Base-by-base conservation (phyloP, 2,113 vertebrate genomes). In the Misgurnus anguillicaudatus region DNA sequence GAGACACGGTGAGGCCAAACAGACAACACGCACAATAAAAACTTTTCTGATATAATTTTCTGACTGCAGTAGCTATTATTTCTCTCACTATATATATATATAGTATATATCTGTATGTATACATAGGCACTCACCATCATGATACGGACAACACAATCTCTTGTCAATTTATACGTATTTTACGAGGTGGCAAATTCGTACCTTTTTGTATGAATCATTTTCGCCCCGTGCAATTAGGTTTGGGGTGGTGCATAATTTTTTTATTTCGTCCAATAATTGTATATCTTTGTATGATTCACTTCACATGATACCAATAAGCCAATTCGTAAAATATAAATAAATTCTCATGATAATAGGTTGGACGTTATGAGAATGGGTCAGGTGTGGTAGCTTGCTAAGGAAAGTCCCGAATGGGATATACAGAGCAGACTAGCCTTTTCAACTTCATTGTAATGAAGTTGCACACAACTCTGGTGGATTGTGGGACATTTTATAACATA, bases 51-150 rank as follows among this genome's bases (percentile, higher is more conserved):
- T 87, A 89, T 80, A 13, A 85, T 89, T 86, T 90, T 90, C 85
- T 89, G 82, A 92, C 84, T 89, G 91, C 85, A 60, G 63, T 87
- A 89, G 85, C 87, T 75, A 62, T 75, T 91, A 86, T 86, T 86
- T 90, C 88, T 92, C 85, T 57, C 47, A 48, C 47, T 48, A 10
- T 91, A 31, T 31, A 31, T 31, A 31, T 31, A 31, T 31, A 88
- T 90, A 81, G n/a, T 84, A 78, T 81, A 69, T 78, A 63, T 68
- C 11, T 7, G 69, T 87, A 82, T 31, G 24, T 90, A 89, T 90
- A 83, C 90, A 91, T 88, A 93, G 90, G 89, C 87, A 90, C 87
- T 87, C 86, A 86, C 90, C 91, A 88, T 86, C 85, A 88, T 89
- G 79, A 31, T 31, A 31, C 24, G 24, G 24, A 31, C 24, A 31